These are phyloP conservation scores for Rhopalosiphum nymphaeae DNA, from an alignment of 2,888 invertebrate species.

Conservation along the genomic window DNA sequence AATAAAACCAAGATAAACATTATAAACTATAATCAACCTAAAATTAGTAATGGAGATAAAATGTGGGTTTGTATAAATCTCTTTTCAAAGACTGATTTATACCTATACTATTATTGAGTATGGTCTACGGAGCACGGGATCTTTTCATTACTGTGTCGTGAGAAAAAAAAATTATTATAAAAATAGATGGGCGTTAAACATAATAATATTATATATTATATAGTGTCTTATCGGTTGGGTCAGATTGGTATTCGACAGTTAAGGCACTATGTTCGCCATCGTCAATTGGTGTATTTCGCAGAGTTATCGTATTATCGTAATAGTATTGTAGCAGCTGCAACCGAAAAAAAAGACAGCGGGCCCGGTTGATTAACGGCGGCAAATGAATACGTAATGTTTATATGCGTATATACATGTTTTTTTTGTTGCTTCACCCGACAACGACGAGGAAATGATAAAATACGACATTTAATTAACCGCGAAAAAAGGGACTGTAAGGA, in stretches of 20 bases:
- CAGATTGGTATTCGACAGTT: background rate
- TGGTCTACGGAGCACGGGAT: fast-evolving
- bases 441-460: background rate
- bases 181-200: background rate
- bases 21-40: background rate
- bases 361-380: background rate
- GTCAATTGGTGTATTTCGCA: background rate
- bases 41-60: background rate
- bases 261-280: background rate
- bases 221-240: background rate
- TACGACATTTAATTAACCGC: conserved; percentile 20
- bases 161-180: background rate
- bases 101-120: background rate
- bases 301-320: background rate
- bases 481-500: background rate
- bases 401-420: background rate
- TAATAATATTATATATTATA: background rate
- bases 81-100: background rate
- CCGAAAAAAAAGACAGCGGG: background rate
- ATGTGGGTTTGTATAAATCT: background rate
- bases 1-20: background rate
- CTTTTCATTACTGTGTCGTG: background rate
- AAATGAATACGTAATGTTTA: background rate
- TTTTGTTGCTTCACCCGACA: background rate
- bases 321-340: background rate